Evolutionary conservation across 2,888 invertebrate genomes (phyloP).

Genomic region (Ctenicera cuprea): DNA sequence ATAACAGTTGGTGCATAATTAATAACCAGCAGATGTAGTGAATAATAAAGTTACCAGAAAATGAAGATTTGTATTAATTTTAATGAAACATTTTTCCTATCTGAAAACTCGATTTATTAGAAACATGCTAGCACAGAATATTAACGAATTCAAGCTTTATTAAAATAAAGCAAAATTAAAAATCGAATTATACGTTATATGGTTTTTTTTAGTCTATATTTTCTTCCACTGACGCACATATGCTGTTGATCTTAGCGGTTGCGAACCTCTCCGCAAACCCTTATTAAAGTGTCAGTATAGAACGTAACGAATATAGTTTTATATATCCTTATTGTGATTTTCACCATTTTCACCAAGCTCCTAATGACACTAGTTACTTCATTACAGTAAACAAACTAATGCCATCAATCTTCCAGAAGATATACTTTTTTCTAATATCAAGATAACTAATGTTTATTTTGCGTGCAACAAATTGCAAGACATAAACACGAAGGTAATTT

Average conservation of each 20-base stretch:
- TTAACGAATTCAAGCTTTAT: no score
- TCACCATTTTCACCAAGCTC: conserved; percentile 9
- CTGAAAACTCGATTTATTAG: no score
- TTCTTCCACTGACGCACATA: conserved; percentile 14
- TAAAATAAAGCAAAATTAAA: no score
- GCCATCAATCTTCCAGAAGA: conserved; percentile 26
- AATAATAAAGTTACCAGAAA: no score
- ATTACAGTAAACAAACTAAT: conserved; percentile 26
- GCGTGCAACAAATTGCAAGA: conserved; percentile 26
- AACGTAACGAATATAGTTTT: conserved; percentile 11
- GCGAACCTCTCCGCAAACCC: conserved; percentile 14
- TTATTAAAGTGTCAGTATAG: conserved; percentile 26
- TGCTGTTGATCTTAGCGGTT: conserved; percentile 6
- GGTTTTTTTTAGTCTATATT: conserved; percentile 19
- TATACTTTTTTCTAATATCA: conserved; percentile 4
- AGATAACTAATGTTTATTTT: conserved; percentile 26
- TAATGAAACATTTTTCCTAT: no score
- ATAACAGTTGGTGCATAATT: no score
- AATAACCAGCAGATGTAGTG: no score
- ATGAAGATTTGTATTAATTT: no score
- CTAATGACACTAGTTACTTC: conserved; percentile 7
- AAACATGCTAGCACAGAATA: no score
- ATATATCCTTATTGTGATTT: conserved; percentile 18
- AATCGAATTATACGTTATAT: no score
- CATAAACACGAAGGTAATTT: conserved; percentile 23